Percentiles rank a stretch among this genome's conserved stretches.
Conservation (phyloP, 1,140 invertebrate species). For the Pectinophora gossypiella region DNA sequence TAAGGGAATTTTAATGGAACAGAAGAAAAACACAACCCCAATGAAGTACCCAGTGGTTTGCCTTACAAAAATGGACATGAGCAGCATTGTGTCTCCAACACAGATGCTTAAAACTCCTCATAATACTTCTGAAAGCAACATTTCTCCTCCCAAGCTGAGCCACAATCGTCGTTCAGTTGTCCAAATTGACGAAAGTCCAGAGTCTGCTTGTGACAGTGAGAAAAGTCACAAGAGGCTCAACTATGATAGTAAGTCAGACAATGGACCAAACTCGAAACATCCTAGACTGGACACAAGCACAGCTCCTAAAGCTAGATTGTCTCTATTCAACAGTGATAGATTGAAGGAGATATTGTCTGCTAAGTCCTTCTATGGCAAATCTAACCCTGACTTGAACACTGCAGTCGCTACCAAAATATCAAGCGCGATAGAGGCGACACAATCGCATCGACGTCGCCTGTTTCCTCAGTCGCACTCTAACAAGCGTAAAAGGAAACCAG, state of each 20-base stretch:
- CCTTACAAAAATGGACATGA: slow-evolving; percentile 58
- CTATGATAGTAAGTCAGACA: slow-evolving; percentile 46
- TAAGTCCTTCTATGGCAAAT: slow-evolving; percentile 76
- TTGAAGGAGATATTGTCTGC: slow-evolving; percentile 67
- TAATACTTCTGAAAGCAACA: slow-evolving; percentile 46
- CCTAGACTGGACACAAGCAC: slow-evolving; percentile 39
- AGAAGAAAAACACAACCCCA: slow-evolving; percentile 55
- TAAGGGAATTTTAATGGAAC: slow-evolving; percentile 54
- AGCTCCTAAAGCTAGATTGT: slow-evolving; percentile 61
- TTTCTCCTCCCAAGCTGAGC: slow-evolving; percentile 51
- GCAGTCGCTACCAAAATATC: slow-evolving; percentile 52
- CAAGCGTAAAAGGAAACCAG: slow-evolving; percentile 53
- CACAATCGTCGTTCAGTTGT: slow-evolving; percentile 46
- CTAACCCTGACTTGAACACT: slow-evolving; percentile 55
- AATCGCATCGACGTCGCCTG: slow-evolving; percentile 25
- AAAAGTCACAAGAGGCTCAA: slow-evolving; percentile 56
- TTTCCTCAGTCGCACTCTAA: slow-evolving; percentile 34
- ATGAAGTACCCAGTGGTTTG: slow-evolving; percentile 51
- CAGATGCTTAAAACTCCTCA: slow-evolving; percentile 75
- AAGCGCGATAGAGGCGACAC: slow-evolving; percentile 44
- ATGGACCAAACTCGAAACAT: slow-evolving; percentile 45
- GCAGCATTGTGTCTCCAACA: slow-evolving; percentile 56
- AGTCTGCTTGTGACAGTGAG: slow-evolving; percentile 45
- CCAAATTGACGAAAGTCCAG: slow-evolving; percentile 58
- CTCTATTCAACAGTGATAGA: slow-evolving; percentile 59